phyloP scores from a whole-genome alignment of 2,888 invertebrate genomes.

The Pachycephus smyrnensis region DNA sequence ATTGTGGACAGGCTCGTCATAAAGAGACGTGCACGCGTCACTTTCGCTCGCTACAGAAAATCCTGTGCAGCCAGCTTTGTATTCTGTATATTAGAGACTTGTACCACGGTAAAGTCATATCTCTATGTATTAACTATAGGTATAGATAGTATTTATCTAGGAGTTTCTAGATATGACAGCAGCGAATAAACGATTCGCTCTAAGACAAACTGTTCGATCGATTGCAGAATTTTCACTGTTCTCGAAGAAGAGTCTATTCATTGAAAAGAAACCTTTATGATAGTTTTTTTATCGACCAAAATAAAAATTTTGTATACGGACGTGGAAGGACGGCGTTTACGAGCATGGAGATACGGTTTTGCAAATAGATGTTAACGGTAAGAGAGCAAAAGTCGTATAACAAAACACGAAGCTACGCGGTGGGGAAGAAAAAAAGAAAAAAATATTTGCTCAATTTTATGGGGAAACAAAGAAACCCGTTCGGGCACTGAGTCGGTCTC shows the following conservation, averaged over 20 bases:
- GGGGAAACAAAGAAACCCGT: background rate
- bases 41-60: background rate
- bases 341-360: background rate
- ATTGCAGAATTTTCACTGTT: background rate
- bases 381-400: background rate
- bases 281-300: background rate
- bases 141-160: background rate
- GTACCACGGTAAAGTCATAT: background rate
- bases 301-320: background rate
- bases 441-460: conserved; percentile 2
- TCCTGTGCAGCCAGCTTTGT: background rate
- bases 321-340: background rate
- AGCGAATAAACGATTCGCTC: background rate
- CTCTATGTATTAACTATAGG: no score
- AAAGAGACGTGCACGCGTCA: background rate
- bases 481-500: background rate
- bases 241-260: background rate
- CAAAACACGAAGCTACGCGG: background rate
- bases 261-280: background rate
- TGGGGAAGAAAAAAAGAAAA: background rate
- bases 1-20: background rate
- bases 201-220: background rate
- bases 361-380: background rate
- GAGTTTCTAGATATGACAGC: background rate
- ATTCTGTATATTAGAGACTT: background rate